Percentiles rank a stretch among this genome's conserved stretches.
Conservation (phyloP, 2,797 vertebrate species). For the Melanotaenia boesemani region DNA sequence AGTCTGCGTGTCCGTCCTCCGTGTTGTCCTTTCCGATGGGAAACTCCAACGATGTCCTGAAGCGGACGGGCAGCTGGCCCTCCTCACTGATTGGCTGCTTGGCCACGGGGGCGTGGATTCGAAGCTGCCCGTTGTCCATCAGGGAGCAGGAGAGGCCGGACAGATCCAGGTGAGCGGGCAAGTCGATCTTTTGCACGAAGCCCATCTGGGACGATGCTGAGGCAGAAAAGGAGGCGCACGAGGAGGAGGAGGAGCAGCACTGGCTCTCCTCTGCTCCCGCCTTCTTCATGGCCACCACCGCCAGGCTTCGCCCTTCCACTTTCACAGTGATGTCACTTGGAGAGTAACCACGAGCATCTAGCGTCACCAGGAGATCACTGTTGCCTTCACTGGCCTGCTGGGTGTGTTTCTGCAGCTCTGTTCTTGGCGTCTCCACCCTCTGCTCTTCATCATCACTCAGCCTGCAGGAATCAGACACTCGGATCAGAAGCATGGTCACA, state of each 20-base stretch:
- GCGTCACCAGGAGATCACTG: slow-evolving; percentile 66
- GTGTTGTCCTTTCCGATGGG: slow-evolving; percentile 65
- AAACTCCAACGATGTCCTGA: slow-evolving; percentile 79
- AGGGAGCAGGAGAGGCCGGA: slow-evolving; percentile 77
- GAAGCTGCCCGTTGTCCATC: slow-evolving; percentile 78
- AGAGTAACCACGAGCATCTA: slow-evolving; percentile 77
- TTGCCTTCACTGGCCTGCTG: slow-evolving; percentile 37
- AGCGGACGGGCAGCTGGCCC: slow-evolving; percentile 58
- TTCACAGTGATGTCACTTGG: slow-evolving; percentile 80
- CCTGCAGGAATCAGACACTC: slow-evolving; percentile 32
- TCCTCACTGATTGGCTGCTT: slow-evolving; percentile 56
- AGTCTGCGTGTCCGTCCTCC: slow-evolving; percentile 48
- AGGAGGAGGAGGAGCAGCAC: slow-evolving; percentile 64
- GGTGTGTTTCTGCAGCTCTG: slow-evolving; percentile 26
- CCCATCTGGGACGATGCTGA: slow-evolving; percentile 52
- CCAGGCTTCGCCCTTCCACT: slow-evolving; percentile 75
- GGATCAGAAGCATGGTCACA: not conserved
- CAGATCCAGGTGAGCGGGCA: slow-evolving; percentile 77
- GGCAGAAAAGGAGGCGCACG: too few species aligned
- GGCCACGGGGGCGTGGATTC: slow-evolving; percentile 68
- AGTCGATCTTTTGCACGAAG: slow-evolving; percentile 71
- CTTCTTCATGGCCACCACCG: slow-evolving; percentile 74
- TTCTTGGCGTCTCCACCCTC: slow-evolving; percentile 22
- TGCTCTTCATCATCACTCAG: slow-evolving; percentile 26
- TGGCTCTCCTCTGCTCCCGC: slow-evolving; percentile 58